Evolutionary conservation across 2,888 invertebrate species (phyloP).

Genomic region (Drosophila algonquin): DNA sequence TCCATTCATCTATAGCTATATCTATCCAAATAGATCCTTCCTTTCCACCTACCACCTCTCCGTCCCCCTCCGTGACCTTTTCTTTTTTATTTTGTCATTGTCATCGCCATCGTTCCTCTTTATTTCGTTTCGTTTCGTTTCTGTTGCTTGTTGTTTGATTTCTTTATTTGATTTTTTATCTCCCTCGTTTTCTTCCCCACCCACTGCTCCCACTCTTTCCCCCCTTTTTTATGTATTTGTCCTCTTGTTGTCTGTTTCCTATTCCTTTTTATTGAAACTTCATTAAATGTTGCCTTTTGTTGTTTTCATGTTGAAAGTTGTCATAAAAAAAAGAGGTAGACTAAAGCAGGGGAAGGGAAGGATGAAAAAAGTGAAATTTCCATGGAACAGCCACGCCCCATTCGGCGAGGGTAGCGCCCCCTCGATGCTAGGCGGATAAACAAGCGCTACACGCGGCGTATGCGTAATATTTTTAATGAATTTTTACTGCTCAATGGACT

Average conservation of each 20-base stretch:
- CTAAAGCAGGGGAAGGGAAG: not conserved
- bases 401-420: constrained; percentile 2
- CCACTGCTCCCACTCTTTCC: not conserved
- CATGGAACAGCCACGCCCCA: constrained; percentile 37
- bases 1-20: not conserved
- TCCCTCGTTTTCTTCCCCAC: constrained; percentile 7
- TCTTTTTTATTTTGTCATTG: constrained; percentile 35
- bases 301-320: constrained; percentile 29
- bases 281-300: constrained; percentile 63
- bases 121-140: not conserved
- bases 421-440: constrained; percentile 5
- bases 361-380: constrained; percentile 37
- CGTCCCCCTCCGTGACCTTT: not conserved
- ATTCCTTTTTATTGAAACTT: constrained; percentile 62
- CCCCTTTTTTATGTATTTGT: constrained; percentile 8
- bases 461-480: constrained; percentile 30
- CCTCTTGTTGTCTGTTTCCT: constrained; percentile 26
- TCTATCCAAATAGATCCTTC: not conserved
- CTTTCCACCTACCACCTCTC: not conserved
- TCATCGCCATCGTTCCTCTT: constrained; percentile 31
- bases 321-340: constrained; percentile 45
- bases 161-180: constrained; percentile 65
- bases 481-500: not conserved
- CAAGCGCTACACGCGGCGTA: constrained; percentile 39
- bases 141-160: constrained; percentile 44